Evolutionary conservation across 2,113 vertebrate genomes (phyloP).

Genomic region (Clarias batrachus): DNA sequence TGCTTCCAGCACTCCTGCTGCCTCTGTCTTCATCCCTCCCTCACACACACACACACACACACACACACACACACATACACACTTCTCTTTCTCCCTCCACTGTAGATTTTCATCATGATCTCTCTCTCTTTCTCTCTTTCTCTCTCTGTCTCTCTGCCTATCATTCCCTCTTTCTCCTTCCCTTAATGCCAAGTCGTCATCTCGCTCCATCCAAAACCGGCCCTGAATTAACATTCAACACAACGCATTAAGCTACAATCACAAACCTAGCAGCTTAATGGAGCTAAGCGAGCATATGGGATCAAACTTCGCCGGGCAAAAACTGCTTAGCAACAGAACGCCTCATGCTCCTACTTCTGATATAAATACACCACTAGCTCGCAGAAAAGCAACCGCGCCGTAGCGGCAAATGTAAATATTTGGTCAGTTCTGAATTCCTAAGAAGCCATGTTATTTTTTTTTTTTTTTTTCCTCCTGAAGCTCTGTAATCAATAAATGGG

Average conservation of each 20-base stretch:
- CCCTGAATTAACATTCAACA: constrained; percentile 18
- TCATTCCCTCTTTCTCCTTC: constrained; percentile 27
- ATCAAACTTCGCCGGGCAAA: constrained; percentile 18
- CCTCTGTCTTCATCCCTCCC: constrained; percentile 15
- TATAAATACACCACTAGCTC: neutral
- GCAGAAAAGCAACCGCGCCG: neutral
- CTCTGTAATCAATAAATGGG: neutral
- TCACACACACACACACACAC: constrained; percentile 4
- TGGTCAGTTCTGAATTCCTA: neutral
- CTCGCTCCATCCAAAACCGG: neutral
- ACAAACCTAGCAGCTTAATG: neutral
- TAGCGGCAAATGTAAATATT: neutral
- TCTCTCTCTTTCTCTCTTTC: constrained; percentile 46
- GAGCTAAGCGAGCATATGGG: constrained; percentile 12
- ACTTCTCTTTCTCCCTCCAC: constrained; percentile 28
- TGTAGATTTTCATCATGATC: constrained; percentile 40
- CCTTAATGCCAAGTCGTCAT: constrained; percentile 46
- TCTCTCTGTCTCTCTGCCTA: constrained; percentile 44
- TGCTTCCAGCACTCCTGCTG: constrained; percentile 31
- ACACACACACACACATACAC: constrained; percentile 15
- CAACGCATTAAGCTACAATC: constrained; percentile 8
- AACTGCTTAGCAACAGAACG: constrained; percentile 28
- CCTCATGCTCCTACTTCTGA: neutral
- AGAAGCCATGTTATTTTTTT: neutral
- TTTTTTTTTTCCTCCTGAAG: neutral